These are phyloP conservation scores for Tor tambroides DNA, from an alignment of 2,113 vertebrate genomes.

Conservation along the genomic window DNA sequence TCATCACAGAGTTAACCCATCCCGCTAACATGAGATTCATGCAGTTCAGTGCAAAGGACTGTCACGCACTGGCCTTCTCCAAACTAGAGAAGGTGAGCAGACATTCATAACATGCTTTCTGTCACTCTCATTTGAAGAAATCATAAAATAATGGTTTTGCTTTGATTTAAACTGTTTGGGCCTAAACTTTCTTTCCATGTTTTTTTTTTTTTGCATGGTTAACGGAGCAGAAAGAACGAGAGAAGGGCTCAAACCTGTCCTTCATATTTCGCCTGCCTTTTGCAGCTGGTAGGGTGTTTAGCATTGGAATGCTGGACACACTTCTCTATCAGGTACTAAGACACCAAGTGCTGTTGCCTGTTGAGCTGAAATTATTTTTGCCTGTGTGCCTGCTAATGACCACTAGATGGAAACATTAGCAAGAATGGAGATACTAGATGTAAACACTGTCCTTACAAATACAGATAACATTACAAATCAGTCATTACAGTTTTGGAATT, in stretches of 20 bases:
- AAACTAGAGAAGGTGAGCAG: slow-evolving; percentile 82
- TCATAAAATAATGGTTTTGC: not conserved
- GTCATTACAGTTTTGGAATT: not conserved
- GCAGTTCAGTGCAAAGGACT: slow-evolving; percentile 83
- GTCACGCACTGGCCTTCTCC: slow-evolving; percentile 79
- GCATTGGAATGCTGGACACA: slow-evolving; percentile 83
- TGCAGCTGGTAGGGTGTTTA: slow-evolving; percentile 83
- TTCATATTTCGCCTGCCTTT: slow-evolving; percentile 85
- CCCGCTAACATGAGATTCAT: slow-evolving; percentile 85
- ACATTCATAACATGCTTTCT: not conserved
- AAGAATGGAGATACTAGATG: not conserved
- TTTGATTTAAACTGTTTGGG: not conserved
- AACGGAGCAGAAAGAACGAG: slow-evolving; percentile 77
- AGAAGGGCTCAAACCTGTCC: slow-evolving; percentile 82
- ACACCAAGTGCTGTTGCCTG: not conserved
- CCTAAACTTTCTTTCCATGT: slow-evolving; percentile 29
- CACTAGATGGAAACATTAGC: not conserved
- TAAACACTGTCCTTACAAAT: not conserved
- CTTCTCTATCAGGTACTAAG: slow-evolving; percentile 80
- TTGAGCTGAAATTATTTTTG: not conserved
- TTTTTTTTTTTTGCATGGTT: slow-evolving; percentile 43
- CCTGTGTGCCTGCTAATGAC: not conserved
- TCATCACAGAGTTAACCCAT: slow-evolving; percentile 84
- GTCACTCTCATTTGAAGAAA: not conserved
- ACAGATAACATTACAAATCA: not conserved